A percentile compares a stretch with the other conserved stretches of the same genome.
phyloP scores from a whole-genome alignment of 1,140 invertebrate species.

The Drosophila bocki region DNA sequence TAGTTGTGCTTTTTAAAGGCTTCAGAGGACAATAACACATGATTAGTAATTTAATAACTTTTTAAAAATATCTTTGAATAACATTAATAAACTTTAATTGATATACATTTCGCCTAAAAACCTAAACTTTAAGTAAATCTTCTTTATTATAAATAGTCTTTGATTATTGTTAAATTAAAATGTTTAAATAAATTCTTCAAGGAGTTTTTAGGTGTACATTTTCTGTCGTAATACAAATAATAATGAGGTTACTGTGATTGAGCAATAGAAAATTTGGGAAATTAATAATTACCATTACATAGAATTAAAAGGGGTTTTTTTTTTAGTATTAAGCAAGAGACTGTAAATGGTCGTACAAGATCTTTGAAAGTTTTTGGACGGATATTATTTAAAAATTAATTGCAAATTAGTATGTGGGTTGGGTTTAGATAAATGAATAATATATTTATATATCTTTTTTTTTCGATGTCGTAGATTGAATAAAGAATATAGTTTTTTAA shows the following conservation, averaged over 20 bases:
- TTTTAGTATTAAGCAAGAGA: too few species aligned
- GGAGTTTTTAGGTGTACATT: neutral
- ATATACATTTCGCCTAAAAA: neutral
- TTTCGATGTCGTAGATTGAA: too few species aligned
- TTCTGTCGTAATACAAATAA: too few species aligned
- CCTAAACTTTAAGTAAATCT: too few species aligned
- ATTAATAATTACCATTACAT: too few species aligned
- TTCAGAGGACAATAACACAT: neutral
- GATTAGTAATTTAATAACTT: neutral
- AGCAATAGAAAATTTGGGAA: too few species aligned
- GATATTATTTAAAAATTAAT: neutral
- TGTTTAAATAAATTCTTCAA: neutral
- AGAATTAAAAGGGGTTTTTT: too few species aligned
- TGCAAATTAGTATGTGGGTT: neutral
- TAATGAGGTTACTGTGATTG: too few species aligned
- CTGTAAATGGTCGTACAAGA: too few species aligned
- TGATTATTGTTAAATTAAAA: neutral
- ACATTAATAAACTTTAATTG: neutral
- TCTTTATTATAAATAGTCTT: neutral
- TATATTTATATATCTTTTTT: too few species aligned
- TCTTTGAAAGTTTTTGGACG: neutral
- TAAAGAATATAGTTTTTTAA: too few species aligned
- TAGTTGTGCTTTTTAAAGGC: constrained; percentile 18
- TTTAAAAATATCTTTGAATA: neutral
- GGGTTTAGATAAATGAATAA: neutral